phyloP scores from a whole-genome alignment of 2,797 vertebrate genomes.

The Mareca strepera region DNA sequence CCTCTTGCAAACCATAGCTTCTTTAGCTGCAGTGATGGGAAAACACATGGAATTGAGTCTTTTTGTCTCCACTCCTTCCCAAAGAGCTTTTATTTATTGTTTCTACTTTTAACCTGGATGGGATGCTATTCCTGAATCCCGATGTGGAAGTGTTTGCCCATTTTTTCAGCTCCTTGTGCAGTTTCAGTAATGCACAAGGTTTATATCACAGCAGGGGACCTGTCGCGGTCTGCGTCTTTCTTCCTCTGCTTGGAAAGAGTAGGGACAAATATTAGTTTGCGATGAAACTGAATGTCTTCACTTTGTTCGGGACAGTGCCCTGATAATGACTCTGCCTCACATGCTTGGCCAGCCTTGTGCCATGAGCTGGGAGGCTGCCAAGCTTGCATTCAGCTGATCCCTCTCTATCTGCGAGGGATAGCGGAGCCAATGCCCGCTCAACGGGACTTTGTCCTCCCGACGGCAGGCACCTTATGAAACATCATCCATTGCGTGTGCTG shows the following conservation, averaged over 20 bases:
- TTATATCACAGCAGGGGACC: background rate
- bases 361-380: slow-evolving; percentile 66
- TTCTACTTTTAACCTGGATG: background rate
- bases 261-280: slow-evolving; percentile 41
- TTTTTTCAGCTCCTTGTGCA: background rate
- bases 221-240: background rate
- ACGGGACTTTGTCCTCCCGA: slow-evolving; percentile 52
- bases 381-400: slow-evolving; percentile 34
- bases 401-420: slow-evolving; percentile 39
- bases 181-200: background rate
- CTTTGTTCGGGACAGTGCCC: slow-evolving; percentile 22
- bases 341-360: slow-evolving; percentile 37
- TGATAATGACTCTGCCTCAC: slow-evolving; percentile 43
- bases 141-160: background rate
- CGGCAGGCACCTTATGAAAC: slow-evolving; percentile 40
- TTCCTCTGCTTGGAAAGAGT: slow-evolving; percentile 53
- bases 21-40: background rate
- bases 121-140: background rate
- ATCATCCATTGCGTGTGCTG: background rate
- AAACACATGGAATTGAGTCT: background rate
- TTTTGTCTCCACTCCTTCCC: background rate
- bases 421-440: slow-evolving; percentile 51
- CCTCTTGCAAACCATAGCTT: background rate
- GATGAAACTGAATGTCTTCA: slow-evolving; percentile 58
- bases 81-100: background rate